These are phyloP conservation scores for Drosophila varians DNA, from an alignment of 1,140 invertebrate genomes.

Conservation along the genomic window DNA sequence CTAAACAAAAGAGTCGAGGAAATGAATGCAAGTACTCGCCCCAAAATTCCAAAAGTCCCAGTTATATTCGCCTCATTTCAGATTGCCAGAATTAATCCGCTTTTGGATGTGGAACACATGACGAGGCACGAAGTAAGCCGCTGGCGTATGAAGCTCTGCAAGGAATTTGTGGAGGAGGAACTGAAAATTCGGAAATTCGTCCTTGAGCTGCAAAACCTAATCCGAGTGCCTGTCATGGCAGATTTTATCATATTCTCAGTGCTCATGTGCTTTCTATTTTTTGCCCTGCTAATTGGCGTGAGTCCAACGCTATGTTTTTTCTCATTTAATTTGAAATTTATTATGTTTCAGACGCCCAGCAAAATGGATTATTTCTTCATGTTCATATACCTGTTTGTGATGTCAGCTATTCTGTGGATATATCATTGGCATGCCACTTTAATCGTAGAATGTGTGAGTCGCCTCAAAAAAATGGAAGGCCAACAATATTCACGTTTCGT, in stretches of 20 bases:
- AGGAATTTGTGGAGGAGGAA: constrained; percentile 53
- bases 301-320: not conserved
- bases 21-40: constrained; percentile 57
- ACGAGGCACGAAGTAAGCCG: constrained; percentile 10
- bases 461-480: not conserved
- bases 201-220: constrained; percentile 48
- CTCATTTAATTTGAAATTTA: not conserved
- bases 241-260: constrained; percentile 75
- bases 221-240: constrained; percentile 61
- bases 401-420: constrained; percentile 65
- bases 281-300: constrained; percentile 58
- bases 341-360: constrained; percentile 39
- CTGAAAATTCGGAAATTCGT: constrained; percentile 50
- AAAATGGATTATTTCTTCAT: constrained; percentile 73
- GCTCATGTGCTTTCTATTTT: constrained; percentile 73
- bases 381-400: constrained; percentile 70
- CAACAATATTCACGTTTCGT: not conserved
- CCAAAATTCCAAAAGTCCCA: not conserved
- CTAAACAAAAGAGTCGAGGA: constrained; percentile 47
- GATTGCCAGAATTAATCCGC: constrained; percentile 33
- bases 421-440: constrained; percentile 76
- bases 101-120: constrained; percentile 1
- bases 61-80: not conserved
- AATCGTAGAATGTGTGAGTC: constrained; percentile 29
- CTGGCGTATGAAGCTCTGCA: constrained; percentile 55